Base-by-base conservation (phyloP, 2,797 vertebrate species). In the Todus mexicanus region DNA sequence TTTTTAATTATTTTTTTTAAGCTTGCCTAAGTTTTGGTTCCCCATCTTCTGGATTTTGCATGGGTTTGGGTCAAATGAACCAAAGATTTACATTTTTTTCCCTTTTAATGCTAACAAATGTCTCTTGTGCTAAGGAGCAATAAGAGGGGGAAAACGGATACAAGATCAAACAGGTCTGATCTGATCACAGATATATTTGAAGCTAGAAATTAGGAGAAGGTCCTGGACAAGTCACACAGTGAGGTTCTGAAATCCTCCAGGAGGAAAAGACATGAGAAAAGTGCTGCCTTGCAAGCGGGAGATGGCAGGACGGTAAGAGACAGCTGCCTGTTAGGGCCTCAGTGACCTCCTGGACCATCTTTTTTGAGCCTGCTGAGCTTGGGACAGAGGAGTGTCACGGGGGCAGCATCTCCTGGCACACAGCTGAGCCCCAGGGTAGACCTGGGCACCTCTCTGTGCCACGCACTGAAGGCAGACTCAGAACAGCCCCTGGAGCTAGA, bases 321-420 rank as follows among this genome's bases (percentile, higher is more conserved):
- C 17, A 16, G n/a, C 50, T 6, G 45, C 20, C 17, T 79, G 15
- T 17, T 11, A 8, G 15, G 26, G 19, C 15, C 43, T 15, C 31
- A 16, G 61, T 15, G 19, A 47, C 10, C 10, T 11, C 18, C 21
- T 0, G 27, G 0, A 12, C 2, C 3, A 13, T n/a, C 40, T 12
- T 45, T n/a, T 57, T 21, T 59, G 72, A 64, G 33, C 10, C 48
- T 38, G 27, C 13, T 15, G 15, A 57, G 18, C n/a, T 35, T 16
- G 53, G 31, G 40, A 35, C 18, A 64, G 35, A 54, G 47, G 5
- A 14, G 22, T 19, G 35, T 17, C 50, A 13, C 3, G 31, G 23
- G 11, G 40, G 15, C n/a, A 51, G 23, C 21, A 22, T 43, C n/a
- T 43, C 29, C 22, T 31, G 40, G 45, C 56, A 42, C 35, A 54